Percentiles rank a stretch among this genome's conserved stretches.
phyloP scores from a whole-genome alignment of 1,140 invertebrate species.

The Zaprionus ornatus region DNA sequence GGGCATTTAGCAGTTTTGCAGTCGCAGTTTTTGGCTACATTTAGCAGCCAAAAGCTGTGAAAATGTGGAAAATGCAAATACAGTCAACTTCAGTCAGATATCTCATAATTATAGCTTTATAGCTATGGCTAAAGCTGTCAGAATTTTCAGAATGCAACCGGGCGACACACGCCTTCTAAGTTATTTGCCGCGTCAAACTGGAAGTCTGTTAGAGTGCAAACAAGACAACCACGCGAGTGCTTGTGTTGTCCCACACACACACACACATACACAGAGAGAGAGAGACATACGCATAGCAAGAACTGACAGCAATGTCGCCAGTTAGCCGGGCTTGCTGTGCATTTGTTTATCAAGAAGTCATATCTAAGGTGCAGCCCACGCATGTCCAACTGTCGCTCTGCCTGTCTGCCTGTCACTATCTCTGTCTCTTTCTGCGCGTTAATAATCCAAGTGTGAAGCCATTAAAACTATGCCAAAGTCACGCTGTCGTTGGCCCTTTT shows the following conservation, averaged over 20 bases:
- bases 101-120: background rate
- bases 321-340: constrained; percentile 42
- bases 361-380: constrained; percentile 50
- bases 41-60: background rate
- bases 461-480: constrained; percentile 78
- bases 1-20: background rate
- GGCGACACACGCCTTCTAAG: constrained; percentile 39
- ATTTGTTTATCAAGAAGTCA: constrained; percentile 50
- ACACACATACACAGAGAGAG: background rate
- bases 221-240: constrained; percentile 62
- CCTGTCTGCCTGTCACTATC: background rate
- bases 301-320: constrained; percentile 67
- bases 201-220: constrained; percentile 73
- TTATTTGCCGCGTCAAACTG: constrained; percentile 58
- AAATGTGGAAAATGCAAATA: background rate
- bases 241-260: constrained; percentile 60
- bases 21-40: background rate
- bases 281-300: background rate
- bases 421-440: constrained; percentile 13
- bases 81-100: background rate
- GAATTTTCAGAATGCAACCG: constrained; percentile 15
- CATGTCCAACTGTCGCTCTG: constrained; percentile 1
- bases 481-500: constrained; percentile 51
- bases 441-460: constrained; percentile 56
- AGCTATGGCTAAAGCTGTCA: background rate